These are phyloP conservation scores for Incurvaria masculella DNA, from an alignment of 2,888 invertebrate species.

Conservation along the genomic window DNA sequence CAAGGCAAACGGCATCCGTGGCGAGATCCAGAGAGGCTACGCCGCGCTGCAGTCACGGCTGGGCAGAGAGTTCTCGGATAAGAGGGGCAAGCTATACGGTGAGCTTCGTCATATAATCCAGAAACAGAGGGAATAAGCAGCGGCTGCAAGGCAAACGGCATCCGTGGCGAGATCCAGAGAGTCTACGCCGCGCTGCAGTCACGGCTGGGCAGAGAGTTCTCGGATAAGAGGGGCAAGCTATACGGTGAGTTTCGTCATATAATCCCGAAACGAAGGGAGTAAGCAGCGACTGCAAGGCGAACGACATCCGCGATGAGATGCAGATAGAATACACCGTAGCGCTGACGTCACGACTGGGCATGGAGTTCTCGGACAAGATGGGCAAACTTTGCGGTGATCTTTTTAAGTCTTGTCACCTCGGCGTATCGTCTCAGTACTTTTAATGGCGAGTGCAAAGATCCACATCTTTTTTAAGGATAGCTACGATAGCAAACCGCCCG, in stretches of 20 bases:
- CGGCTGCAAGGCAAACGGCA: slow-evolving; percentile 45
- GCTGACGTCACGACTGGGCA: slow-evolving; percentile 67
- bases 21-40: slow-evolving; percentile 71
- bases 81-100: slow-evolving; percentile 42
- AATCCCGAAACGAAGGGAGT: slow-evolving; percentile 41
- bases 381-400: slow-evolving; percentile 36
- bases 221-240: slow-evolving; percentile 56
- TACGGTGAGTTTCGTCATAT: too few species aligned
- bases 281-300: slow-evolving; percentile 47
- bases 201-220: slow-evolving; percentile 71
- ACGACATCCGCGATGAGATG: slow-evolving; percentile 61
- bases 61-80: slow-evolving; percentile 71
- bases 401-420: too few species aligned
- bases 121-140: slow-evolving; percentile 48
- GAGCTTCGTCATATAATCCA: too few species aligned
- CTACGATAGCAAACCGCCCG: too few species aligned
- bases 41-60: slow-evolving; percentile 68
- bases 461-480: too few species aligned
- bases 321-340: slow-evolving; percentile 68
- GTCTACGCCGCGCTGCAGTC: slow-evolving; percentile 71
- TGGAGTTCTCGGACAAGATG: slow-evolving; percentile 69
- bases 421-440: too few species aligned
- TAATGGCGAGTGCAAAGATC: too few species aligned
- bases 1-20: slow-evolving; percentile 48
- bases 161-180: slow-evolving; percentile 65